phyloP scores from a whole-genome alignment of 2,797 vertebrate genomes.

The Lithobates sylvaticus region DNA sequence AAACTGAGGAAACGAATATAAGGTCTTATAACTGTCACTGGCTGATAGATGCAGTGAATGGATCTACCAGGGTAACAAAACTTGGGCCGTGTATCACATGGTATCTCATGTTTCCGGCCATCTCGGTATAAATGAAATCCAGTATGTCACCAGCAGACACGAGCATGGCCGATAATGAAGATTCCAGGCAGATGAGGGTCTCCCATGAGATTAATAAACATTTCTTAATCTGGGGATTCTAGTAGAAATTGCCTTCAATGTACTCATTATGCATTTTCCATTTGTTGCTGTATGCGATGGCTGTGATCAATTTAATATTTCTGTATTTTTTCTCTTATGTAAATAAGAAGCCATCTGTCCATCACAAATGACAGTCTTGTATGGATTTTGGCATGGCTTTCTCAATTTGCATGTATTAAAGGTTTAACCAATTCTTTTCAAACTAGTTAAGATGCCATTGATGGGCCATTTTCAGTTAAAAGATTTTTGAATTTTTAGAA shows the following conservation, averaged over 20 bases:
- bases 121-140: slow-evolving; percentile 52
- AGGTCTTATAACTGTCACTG: slow-evolving; percentile 27
- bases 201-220: slow-evolving; percentile 59
- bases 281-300: slow-evolving; percentile 45
- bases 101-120: slow-evolving; percentile 42
- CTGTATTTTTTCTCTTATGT: slow-evolving; percentile 21
- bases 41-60: slow-evolving; percentile 31
- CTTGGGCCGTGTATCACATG: slow-evolving; percentile 24
- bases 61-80: slow-evolving; percentile 46
- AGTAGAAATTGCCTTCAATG: slow-evolving; percentile 38
- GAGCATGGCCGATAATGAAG: slow-evolving; percentile 56
- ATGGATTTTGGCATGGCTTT: slow-evolving; percentile 18
- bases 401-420: slow-evolving; percentile 25
- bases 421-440: background rate
- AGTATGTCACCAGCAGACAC: slow-evolving; percentile 54
- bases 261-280: slow-evolving; percentile 58
- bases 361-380: slow-evolving; percentile 33
- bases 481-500: too few species aligned
- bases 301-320: slow-evolving; percentile 41
- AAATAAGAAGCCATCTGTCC: slow-evolving; percentile 58
- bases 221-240: slow-evolving; percentile 55
- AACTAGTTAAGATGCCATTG: background rate
- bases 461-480: background rate
- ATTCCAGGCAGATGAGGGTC: slow-evolving; percentile 49
- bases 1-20: slow-evolving; percentile 14